Conservation (phyloP, 2,888 invertebrate genomes). For the Conomelus anceps region DNA sequence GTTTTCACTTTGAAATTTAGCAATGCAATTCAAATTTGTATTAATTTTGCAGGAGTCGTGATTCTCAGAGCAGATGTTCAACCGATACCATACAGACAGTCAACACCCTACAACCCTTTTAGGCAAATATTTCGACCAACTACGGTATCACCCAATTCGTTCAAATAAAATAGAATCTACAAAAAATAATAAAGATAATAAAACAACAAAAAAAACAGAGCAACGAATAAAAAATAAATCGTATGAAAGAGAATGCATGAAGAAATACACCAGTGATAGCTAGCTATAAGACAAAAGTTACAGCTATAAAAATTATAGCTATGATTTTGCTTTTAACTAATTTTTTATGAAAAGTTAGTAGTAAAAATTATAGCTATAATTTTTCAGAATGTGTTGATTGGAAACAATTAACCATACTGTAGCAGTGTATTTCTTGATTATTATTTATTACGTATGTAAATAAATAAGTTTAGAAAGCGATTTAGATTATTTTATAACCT, state of each 20-base stretch:
- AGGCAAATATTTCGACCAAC: constrained; percentile 45
- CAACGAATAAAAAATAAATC: neutral
- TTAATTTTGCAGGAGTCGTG: constrained; percentile 57
- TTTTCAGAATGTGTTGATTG: no score
- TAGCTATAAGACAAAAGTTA: neutral
- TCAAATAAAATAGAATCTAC: constrained; percentile 16
- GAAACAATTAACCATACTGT: neutral
- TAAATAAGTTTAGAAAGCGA: neutral
- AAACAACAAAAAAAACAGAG: neutral
- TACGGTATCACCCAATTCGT: constrained; percentile 20
- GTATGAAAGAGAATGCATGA: neutral
- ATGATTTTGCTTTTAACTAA: neutral
- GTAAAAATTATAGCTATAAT: neutral
- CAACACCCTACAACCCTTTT: constrained; percentile 47
- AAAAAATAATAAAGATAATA: neutral
- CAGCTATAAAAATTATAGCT: neutral
- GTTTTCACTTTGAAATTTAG: neutral
- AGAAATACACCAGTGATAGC: neutral
- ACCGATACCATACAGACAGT: constrained; percentile 39
- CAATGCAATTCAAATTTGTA: constrained; percentile 28
- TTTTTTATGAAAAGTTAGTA: no score
- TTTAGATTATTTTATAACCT: neutral
- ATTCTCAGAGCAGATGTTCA: constrained; percentile 75
- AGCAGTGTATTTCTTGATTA: neutral
- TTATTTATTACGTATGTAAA: neutral